Evolutionary conservation across 2,797 vertebrate genomes (phyloP).

Genomic region (Thripadectes ignobilis): DNA sequence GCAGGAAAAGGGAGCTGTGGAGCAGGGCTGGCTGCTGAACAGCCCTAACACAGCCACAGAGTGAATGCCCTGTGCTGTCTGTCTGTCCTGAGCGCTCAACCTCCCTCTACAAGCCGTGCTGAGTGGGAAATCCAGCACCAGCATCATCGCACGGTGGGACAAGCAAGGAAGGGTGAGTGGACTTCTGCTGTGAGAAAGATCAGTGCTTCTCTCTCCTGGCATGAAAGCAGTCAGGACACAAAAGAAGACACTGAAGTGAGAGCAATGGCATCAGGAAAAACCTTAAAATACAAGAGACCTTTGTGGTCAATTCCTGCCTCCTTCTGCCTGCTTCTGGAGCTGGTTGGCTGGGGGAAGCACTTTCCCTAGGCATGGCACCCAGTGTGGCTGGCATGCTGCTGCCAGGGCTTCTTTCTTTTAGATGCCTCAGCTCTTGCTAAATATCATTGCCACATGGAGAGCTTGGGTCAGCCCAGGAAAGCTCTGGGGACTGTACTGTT

Average conservation of each 20-base stretch:
- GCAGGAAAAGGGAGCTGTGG: background rate
- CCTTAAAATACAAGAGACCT: background rate
- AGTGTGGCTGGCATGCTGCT: background rate
- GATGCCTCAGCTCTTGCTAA: background rate
- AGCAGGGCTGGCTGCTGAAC: background rate
- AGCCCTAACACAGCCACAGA: background rate
- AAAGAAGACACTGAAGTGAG: background rate
- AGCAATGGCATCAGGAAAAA: background rate
- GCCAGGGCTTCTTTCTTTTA: background rate
- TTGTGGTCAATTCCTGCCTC: background rate
- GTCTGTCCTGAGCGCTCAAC: background rate
- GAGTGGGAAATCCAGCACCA: background rate
- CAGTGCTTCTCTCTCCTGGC: background rate
- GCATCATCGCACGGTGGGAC: background rate
- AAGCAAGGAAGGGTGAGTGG: conserved; percentile 36
- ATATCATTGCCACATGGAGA: background rate
- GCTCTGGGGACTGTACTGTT: background rate
- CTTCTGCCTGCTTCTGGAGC: background rate
- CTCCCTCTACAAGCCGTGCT: background rate
- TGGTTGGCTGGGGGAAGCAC: background rate
- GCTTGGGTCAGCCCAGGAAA: background rate
- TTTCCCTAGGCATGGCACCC: background rate
- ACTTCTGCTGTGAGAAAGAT: background rate
- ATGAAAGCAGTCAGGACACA: background rate
- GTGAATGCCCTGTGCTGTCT: background rate